Base-by-base conservation (phyloP, 2,888 invertebrate genomes). In the Epinotia bilunana region DNA sequence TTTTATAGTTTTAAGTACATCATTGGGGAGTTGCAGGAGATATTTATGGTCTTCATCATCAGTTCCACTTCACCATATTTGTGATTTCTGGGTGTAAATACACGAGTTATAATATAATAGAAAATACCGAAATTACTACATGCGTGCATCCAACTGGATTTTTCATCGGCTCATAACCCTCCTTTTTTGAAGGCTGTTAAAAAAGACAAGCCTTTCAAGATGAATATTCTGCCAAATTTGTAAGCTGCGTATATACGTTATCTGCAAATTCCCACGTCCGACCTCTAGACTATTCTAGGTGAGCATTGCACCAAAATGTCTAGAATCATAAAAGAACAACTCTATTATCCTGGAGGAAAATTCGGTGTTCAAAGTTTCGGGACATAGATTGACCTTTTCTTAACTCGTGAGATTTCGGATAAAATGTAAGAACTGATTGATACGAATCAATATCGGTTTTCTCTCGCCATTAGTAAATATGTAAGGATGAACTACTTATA, bases 201-300 rank as follows among this genome's bases (percentile, higher is more conserved):
- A 23, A 13, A 28, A 13, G 28, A 13, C 11, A n/a, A 68, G 57
- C 16, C 16, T 39, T 6, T 11, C 0, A 23, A 60, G 18, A 12
- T n/a, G 33, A 28, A 33, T 33, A 2, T 3, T 55, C 67, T 62
- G 28, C 28, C 28, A 39, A 16, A 58, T 49, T 1, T 5, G 12
- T 53, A 67, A 74, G 64, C 53, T 64, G 39, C 33, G 60, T 5
- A 60, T 13, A 16, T 18, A 43, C 60, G 55, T 72, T 65, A 65
- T 72, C 65, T 65, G 58, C 60, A 55, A 62, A 67, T 55, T 67
- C 61, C 46, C 61, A 67, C 61, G 67, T 57, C 61, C 20, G 67
- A 75, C 75, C 75, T 72, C 75, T n/a, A 71, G 71, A 75, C 65
- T 62, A 67, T 61, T 71, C n/a, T 67, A 72, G 75, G 71, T 67